These are phyloP conservation scores for Jordanella pulchra DNA, from an alignment of 2,797 vertebrate species.

Conservation along the genomic window DNA sequence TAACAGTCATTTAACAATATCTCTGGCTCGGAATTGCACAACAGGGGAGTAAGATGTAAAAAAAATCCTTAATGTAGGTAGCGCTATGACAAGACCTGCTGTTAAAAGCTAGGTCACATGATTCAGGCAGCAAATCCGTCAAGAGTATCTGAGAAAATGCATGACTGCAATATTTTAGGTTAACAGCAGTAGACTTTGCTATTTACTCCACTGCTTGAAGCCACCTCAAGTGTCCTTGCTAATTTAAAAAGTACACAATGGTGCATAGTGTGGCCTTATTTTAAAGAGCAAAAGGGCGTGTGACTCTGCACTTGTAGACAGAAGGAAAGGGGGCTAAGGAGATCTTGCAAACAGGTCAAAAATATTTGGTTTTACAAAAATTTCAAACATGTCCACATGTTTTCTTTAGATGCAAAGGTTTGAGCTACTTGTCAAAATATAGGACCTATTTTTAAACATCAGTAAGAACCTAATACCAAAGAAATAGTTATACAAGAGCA, in stretches of 20 bases:
- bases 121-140: constrained; percentile 60
- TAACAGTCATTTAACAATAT: constrained; percentile 10
- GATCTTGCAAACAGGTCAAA: constrained; percentile 9
- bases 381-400: not conserved
- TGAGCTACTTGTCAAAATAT: not conserved
- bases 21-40: constrained; percentile 4
- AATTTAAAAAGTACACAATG: constrained; percentile 40
- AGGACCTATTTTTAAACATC: not conserved
- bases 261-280: constrained; percentile 40
- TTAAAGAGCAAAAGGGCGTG: constrained; percentile 43
- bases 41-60: not conserved
- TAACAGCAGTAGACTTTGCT: constrained; percentile 23
- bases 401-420: not conserved
- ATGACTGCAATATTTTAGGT: constrained; percentile 38
- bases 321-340: constrained; percentile 10
- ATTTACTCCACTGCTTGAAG: constrained; percentile 23
- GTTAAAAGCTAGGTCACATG: constrained; percentile 43
- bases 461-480: not conserved
- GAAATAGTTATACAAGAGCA: not conserved
- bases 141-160: constrained; percentile 37
- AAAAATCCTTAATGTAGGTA: constrained; percentile 13
- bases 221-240: constrained; percentile 28
- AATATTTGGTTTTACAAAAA: constrained; percentile 11
- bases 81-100: constrained; percentile 17
- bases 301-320: constrained; percentile 21